phyloP scores from a whole-genome alignment of 1,140 invertebrate genomes.

The Drosophila rufa region DNA sequence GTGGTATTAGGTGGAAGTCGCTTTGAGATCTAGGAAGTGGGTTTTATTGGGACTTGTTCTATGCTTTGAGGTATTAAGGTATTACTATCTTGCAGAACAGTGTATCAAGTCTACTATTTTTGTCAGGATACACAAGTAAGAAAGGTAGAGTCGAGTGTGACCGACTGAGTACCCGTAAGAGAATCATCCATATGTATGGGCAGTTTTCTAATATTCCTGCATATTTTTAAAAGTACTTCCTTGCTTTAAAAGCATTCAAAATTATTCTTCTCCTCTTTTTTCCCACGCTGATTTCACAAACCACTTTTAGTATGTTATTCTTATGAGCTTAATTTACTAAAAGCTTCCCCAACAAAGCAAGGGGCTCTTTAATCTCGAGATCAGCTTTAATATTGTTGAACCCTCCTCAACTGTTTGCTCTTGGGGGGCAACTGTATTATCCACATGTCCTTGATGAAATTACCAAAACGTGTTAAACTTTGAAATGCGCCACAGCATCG shows the following conservation, averaged over 20 bases:
- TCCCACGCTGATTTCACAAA: background rate
- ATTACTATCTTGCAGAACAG: background rate
- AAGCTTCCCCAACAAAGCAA: background rate
- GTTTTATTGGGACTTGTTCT: conserved; percentile 18
- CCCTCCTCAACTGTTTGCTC: conserved; percentile 9
- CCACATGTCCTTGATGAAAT: conserved; percentile 68
- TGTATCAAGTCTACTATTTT: background rate
- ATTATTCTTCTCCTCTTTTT: background rate
- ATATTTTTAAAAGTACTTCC: too few species aligned
- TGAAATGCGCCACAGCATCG: conserved; percentile 55
- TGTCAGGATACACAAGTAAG: too few species aligned
- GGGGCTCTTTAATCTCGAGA: conserved; percentile 1
- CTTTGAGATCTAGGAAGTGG: conserved; percentile 16
- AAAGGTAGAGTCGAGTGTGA: too few species aligned
- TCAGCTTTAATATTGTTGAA: conserved; percentile 35
- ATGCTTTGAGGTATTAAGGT: conserved; percentile 2
- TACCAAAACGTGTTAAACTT: conserved; percentile 71
- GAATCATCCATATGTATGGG: too few species aligned
- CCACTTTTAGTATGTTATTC: background rate
- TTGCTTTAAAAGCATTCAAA: too few species aligned
- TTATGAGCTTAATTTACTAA: conserved; percentile 8
- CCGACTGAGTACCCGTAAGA: too few species aligned
- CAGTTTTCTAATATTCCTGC: too few species aligned
- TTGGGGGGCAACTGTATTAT: conserved; percentile 30
- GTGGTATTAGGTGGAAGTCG: conserved; percentile 25